Conservation (phyloP, 2,113 vertebrate species). For the Sebastes fasciatus region DNA sequence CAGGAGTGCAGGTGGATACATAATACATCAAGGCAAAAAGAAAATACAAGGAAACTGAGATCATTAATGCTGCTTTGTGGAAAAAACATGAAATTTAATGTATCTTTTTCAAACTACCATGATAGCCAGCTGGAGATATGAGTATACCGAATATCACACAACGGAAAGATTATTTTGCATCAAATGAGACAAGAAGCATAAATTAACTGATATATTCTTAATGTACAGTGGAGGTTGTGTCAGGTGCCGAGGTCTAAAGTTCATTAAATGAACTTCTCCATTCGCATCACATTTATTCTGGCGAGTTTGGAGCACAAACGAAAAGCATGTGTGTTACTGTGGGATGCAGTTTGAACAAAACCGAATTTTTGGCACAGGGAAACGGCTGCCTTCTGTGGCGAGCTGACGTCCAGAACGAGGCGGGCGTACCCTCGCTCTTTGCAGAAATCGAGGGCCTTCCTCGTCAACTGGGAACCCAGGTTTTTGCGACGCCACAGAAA, state of each 20-base stretch:
- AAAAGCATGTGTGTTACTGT: conserved; percentile 67
- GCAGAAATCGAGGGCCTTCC: conserved; percentile 76
- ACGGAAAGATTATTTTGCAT: conserved; percentile 13
- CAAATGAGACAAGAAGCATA: conserved; percentile 27
- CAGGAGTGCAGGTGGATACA: conserved; percentile 48
- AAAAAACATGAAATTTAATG: conserved; percentile 48
- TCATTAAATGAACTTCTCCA: conserved; percentile 76
- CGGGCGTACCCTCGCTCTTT: conserved; percentile 66
- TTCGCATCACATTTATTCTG: conserved; percentile 67
- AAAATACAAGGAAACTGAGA: conserved; percentile 47
- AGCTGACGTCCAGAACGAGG: conserved; percentile 69
- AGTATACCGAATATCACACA: conserved; percentile 8
- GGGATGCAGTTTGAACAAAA: conserved; percentile 68
- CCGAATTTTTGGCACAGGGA: conserved; percentile 66
- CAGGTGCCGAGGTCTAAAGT: not conserved
- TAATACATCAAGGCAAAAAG: conserved; percentile 57
- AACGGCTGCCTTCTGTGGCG: conserved; percentile 66
- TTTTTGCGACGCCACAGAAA: conserved; percentile 62
- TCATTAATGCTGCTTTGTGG: conserved; percentile 44
- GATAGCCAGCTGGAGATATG: not conserved
- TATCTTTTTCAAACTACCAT: conserved; percentile 18
- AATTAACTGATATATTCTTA: conserved; percentile 41
- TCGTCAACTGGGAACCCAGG: conserved; percentile 63
- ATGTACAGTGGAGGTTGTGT: conserved; percentile 16
- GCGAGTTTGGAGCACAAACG: conserved; percentile 74